phyloP scores from a whole-genome alignment of 2,888 invertebrate genomes.

The Archips xylosteana region DNA sequence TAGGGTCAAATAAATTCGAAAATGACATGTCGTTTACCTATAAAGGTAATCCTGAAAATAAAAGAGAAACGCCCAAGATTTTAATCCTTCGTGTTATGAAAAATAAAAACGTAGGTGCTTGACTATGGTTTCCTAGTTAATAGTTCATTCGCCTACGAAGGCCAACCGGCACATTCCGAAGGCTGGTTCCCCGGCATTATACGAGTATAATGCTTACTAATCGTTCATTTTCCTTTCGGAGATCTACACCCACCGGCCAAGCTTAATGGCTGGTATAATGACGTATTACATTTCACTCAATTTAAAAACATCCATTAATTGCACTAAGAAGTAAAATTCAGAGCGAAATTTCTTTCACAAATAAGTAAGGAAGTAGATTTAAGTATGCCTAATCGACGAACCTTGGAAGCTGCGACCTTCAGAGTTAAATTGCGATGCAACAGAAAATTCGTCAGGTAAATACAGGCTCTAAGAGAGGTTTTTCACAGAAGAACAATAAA shows the following conservation, averaged over 20 bases:
- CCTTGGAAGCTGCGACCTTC: background rate
- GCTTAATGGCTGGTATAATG: constrained; percentile 15
- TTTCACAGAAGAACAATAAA: background rate
- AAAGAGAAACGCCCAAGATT: background rate
- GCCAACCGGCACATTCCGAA: constrained; percentile 31
- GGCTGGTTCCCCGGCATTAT: constrained; percentile 18
- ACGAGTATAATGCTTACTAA: constrained; percentile 37
- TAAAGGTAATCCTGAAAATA: background rate
- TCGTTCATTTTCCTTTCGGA: constrained; percentile 35
- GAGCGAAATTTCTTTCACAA: background rate
- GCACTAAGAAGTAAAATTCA: background rate
- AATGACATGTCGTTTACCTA: no score
- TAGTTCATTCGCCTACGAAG: constrained; percentile 40
- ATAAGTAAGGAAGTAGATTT: background rate
- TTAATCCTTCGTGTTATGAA: background rate
- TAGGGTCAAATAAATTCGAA: no score
- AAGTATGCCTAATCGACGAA: background rate
- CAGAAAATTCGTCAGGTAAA: background rate
- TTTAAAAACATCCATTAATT: background rate
- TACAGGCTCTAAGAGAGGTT: background rate
- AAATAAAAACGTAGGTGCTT: background rate
- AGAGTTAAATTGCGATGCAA: background rate
- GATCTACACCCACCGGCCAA: constrained; percentile 19
- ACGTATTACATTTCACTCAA: constrained; percentile 10
- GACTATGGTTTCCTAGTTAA: constrained; percentile 25